A percentile compares a stretch with the other conserved stretches of the same genome.
Conservation (phyloP, 1,140 invertebrate species). For the Papilio dardanus region DNA sequence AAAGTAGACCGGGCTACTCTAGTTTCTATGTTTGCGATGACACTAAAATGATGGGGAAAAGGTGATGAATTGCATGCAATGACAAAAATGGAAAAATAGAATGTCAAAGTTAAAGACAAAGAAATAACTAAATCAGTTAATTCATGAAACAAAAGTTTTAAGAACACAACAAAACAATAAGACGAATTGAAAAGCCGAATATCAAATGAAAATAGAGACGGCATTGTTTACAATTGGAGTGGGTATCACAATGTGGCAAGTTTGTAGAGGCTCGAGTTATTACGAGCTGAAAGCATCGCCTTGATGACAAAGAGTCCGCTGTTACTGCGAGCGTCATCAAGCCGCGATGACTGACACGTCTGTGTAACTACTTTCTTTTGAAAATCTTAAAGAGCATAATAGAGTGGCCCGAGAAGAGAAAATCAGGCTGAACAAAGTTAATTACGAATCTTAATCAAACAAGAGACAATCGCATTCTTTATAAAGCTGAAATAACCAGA, state of each 20-base stretch:
- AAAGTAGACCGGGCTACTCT: background rate
- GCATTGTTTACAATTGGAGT: constrained; percentile 31
- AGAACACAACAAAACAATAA: constrained; percentile 32
- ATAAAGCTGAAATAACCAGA: background rate
- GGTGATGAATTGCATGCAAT: too few species aligned
- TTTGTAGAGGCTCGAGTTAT: constrained; percentile 54
- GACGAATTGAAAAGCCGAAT: constrained; percentile 9
- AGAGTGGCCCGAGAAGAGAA: background rate
- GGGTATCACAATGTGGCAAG: constrained; percentile 46
- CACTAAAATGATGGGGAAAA: background rate
- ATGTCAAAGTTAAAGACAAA: background rate
- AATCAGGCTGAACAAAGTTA: background rate
- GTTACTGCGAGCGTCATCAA: constrained; percentile 44
- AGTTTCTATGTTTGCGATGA: background rate
- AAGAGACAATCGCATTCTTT: background rate
- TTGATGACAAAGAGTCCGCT: constrained; percentile 53
- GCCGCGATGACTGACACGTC: constrained; percentile 41
- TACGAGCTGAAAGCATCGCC: constrained; percentile 49
- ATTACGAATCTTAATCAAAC: constrained; percentile 13
- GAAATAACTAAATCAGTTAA: background rate
- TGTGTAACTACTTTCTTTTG: constrained; percentile 37
- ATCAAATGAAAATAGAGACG: constrained; percentile 14
- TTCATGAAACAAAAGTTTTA: constrained; percentile 16
- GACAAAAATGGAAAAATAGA: too few species aligned
- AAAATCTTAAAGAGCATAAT: constrained; percentile 17